These are phyloP conservation scores for Brachynemurus nebulosus DNA, from an alignment of 2,888 invertebrate genomes.

Conservation along the genomic window DNA sequence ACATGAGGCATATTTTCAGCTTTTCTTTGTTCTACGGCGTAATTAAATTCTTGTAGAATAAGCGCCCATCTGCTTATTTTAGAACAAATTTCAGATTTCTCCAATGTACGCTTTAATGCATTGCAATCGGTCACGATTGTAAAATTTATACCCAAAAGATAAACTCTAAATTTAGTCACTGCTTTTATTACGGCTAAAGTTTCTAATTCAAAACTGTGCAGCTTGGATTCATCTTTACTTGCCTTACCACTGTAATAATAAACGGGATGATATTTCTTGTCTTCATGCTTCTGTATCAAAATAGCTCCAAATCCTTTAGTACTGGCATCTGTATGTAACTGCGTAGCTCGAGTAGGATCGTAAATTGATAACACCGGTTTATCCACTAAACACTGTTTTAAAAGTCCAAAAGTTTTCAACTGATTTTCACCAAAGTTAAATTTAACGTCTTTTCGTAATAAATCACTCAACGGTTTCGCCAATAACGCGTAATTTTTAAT, in stretches of 20 bases:
- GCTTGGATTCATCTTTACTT: conserved; percentile 8
- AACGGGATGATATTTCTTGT: neutral
- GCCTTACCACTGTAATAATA: conserved; percentile 8
- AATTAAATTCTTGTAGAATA: conserved; percentile 13
- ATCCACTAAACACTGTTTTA: neutral
- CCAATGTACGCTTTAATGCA: conserved; percentile 15
- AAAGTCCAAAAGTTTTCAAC: too few relatives aligned
- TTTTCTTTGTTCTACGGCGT: neutral
- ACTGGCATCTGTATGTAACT: neutral
- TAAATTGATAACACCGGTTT: neutral
- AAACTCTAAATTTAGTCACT: neutral
- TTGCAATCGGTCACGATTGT: conserved; percentile 22
- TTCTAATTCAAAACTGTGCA: conserved; percentile 9
- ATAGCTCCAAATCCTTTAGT: neutral
- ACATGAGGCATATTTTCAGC: conserved; percentile 10
- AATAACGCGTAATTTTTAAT: too few relatives aligned
- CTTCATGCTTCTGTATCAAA: neutral
- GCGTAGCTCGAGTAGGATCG: neutral
- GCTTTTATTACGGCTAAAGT: conserved; percentile 1
- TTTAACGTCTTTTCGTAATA: too few relatives aligned
- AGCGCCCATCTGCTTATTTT: conserved; percentile 22
- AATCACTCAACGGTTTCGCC: too few relatives aligned
- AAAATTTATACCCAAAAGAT: neutral
- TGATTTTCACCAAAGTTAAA: too few relatives aligned
- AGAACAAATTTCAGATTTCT: conserved; percentile 19